Evolutionary conservation across 2,113 vertebrate species (phyloP).

Genomic region (Garra rufa): DNA sequence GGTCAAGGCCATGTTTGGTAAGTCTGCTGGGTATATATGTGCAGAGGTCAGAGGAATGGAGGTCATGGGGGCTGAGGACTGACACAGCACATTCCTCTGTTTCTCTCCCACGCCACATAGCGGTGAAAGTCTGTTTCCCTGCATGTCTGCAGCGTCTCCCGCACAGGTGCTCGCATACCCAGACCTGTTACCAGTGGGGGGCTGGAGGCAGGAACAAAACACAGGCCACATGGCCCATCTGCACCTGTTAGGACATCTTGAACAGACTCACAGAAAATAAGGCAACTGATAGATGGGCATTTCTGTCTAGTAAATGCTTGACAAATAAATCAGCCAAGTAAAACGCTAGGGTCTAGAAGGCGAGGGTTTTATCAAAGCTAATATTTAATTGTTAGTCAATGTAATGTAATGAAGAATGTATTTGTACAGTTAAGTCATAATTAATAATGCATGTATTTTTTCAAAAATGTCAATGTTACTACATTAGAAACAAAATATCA

Average conservation of each 20-base stretch:
- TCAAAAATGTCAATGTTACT: not conserved
- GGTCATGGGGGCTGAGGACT: not conserved
- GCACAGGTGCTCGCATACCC: constrained; percentile 19
- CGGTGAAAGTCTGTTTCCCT: constrained; percentile 26
- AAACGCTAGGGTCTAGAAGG: not conserved
- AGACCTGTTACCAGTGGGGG: constrained; percentile 11
- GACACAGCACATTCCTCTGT: not conserved
- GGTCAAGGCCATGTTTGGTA: constrained; percentile 29
- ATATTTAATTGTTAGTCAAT: not conserved
- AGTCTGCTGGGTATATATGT: not conserved
- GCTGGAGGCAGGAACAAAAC: constrained; percentile 7
- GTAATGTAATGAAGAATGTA: not conserved
- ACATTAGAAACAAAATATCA: not conserved
- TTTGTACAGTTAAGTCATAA: not conserved
- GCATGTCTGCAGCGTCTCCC: not conserved
- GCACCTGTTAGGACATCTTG: constrained; percentile 4
- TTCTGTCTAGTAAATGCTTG: not conserved
- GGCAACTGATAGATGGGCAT: not conserved
- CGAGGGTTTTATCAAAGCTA: not conserved
- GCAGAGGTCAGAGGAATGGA: not conserved
- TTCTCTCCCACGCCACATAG: not conserved
- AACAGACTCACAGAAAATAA: not conserved
- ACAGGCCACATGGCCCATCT: not conserved
- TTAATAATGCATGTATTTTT: not conserved
- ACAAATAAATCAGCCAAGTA: not conserved